These are phyloP conservation scores for Deilephila elpenor DNA, from an alignment of 2,888 invertebrate genomes.

Conservation along the genomic window DNA sequence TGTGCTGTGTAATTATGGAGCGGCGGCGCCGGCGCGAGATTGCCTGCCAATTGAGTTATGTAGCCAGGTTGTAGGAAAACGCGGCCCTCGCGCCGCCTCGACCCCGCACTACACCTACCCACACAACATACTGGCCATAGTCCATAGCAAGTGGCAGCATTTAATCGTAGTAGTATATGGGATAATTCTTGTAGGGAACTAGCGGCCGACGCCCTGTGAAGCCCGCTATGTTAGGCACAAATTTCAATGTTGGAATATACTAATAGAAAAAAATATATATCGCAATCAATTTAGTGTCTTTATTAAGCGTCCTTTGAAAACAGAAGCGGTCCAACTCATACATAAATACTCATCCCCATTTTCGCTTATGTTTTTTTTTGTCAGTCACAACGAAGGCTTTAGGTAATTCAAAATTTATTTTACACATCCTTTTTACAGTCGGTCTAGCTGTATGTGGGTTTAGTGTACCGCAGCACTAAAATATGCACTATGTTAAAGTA, in stretches of 20 bases:
- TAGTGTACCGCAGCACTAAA: neutral
- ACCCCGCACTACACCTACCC: neutral
- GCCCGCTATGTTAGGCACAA: too few relatives aligned
- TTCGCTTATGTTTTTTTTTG: too few relatives aligned
- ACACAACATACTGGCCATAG: neutral
- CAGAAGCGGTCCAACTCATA: too few relatives aligned
- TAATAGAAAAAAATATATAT: too few relatives aligned
- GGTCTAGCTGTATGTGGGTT: neutral
- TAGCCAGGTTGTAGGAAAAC: constrained; percentile 28
- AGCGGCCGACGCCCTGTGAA: too few relatives aligned
- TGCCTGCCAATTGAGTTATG: constrained; percentile 77
- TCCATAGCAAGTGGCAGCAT: neutral
- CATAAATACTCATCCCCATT: too few relatives aligned
- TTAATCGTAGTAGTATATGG: too few relatives aligned
- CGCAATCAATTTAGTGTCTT: too few relatives aligned
- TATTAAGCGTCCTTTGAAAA: too few relatives aligned
- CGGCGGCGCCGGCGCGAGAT: constrained; percentile 71
- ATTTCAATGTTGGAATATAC: too few relatives aligned
- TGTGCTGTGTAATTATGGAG: constrained; percentile 49
- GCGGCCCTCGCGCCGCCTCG: constrained; percentile 13
- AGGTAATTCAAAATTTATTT: neutral
- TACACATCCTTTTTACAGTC: neutral
- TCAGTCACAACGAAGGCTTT: too few relatives aligned
- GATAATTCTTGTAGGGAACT: too few relatives aligned
- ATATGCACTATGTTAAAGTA: constrained; percentile 18